Percentiles rank a stretch among this genome's conserved stretches.
phyloP scores from a whole-genome alignment of 2,888 invertebrate species.

The Mythimna loreyi region DNA sequence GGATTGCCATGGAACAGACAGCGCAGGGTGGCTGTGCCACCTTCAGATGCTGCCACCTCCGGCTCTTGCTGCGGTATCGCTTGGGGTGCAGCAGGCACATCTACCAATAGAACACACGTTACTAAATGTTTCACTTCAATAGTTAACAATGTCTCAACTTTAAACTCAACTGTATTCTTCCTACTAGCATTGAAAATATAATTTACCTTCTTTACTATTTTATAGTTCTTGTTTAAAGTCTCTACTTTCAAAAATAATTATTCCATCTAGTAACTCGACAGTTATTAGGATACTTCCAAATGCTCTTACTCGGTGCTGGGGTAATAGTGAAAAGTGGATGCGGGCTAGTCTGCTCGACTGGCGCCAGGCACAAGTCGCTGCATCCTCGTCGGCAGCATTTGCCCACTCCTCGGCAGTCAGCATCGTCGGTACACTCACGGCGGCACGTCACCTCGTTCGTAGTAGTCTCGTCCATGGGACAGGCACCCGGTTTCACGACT shows the following conservation, averaged over 20 bases:
- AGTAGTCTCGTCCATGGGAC: slow-evolving; percentile 68
- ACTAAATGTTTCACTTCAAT: background rate
- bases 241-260: too few species aligned
- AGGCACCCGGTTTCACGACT: slow-evolving; percentile 91
- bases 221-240: too few species aligned
- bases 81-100: slow-evolving; percentile 77
- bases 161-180: background rate
- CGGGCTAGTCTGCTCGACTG: slow-evolving; percentile 67
- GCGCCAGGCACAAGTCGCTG: slow-evolving; percentile 92
- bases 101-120: slow-evolving; percentile 59
- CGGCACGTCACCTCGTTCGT: slow-evolving; percentile 88
- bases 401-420: slow-evolving; percentile 94
- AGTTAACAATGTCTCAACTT: background rate
- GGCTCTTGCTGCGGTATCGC: slow-evolving; percentile 88
- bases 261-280: too few species aligned
- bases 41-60: slow-evolving; percentile 92
- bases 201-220: too few species aligned
- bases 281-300: background rate
- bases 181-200: background rate
- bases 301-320: slow-evolving; percentile 69
- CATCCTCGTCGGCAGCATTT: slow-evolving; percentile 97
- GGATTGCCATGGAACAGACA: slow-evolving; percentile 95
- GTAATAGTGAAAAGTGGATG: slow-evolving; percentile 64
- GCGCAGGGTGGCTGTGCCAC: slow-evolving; percentile 93
- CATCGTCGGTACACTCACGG: slow-evolving; percentile 94